Evolutionary conservation across 2,113 vertebrate genomes (phyloP), one percentile per base, ranked within the genome.

Genomic region (Rhipidura dahli): DNA sequence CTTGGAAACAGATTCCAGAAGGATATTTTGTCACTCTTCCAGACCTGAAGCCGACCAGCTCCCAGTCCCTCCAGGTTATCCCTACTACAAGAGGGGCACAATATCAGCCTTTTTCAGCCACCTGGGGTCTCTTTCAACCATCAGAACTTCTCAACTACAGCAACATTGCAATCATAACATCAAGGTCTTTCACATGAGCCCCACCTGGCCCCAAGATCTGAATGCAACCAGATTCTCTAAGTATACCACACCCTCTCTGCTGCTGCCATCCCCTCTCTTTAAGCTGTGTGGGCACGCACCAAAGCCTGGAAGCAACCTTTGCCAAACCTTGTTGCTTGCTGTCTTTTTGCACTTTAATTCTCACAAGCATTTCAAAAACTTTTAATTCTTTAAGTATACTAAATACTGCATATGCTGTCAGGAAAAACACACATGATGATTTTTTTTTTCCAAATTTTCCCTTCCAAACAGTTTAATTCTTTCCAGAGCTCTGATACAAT

Each of bases 261-360:
- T 84, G 3, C 27, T 44, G 18, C 13, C 3, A 1, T 42, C 49
- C 7, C 10, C 11, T 53, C 22, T 47, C 15, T 73, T 45, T 49
- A 49, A 77, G 65, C 9, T 23, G 3, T 37, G 31, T 2, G 1
- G 5, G 5, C 23, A n/a, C 8, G 7, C 31, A 35, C 9, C 0
- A 2, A 40, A 28, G 10, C 28, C 31, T 12, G 5, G 20, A 85
- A 94, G 17, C 8, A 85, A 75, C 7, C 37, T 77, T 73, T 73
- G 40, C 12, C 71, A 57, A 83, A 39, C 16, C 24, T 15, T 42
- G 3, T 42, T 50, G 11, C 10, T 15, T n/a, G 16, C 53, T 35
- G 53, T 31, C 56, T 16, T 76, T 30, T 64, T 60, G 19, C 9
- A 22, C 6, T 54, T 78, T 61, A 81, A 50, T 70, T 70, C 20